Evolutionary conservation across 1,140 invertebrate species (phyloP).

Genomic region (Magallana gigas): DNA sequence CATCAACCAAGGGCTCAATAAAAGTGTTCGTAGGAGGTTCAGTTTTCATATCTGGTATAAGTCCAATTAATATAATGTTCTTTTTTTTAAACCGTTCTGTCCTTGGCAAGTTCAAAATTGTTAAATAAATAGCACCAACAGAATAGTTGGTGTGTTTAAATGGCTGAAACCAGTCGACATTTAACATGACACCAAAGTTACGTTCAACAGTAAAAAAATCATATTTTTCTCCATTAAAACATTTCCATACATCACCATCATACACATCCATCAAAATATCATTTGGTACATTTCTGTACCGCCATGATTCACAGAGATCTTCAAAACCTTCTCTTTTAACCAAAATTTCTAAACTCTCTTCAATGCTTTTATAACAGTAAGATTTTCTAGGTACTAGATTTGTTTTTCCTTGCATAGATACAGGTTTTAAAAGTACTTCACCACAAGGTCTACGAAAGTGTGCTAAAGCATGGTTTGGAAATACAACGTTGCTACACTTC

Average conservation of each 20-base stretch:
- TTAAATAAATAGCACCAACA: conserved; percentile 51
- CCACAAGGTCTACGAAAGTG: conserved; percentile 23
- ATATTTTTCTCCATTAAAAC: conserved; percentile 41
- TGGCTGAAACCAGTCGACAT: conserved; percentile 58
- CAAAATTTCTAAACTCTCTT: conserved; percentile 4
- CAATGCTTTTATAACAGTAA: neutral
- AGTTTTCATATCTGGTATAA: too few relatives aligned
- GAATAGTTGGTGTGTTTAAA: conserved; percentile 43
- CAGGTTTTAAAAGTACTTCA: neutral
- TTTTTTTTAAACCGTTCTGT: neutral
- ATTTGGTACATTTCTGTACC: conserved; percentile 30
- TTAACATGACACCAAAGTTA: conserved; percentile 50
- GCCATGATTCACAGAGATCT: conserved; percentile 35
- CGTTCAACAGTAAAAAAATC: conserved; percentile 39
- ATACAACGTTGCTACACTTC: neutral
- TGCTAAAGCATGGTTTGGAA: conserved; percentile 1
- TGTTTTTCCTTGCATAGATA: neutral
- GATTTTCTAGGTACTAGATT: neutral
- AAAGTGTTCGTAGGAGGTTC: too few relatives aligned
- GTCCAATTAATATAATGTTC: too few relatives aligned
- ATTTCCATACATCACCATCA: conserved; percentile 47
- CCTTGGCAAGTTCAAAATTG: conserved; percentile 20
- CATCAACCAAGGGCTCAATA: too few relatives aligned
- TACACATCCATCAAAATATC: conserved; percentile 37
- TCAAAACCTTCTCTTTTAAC: conserved; percentile 14